Conservation (phyloP, 2,888 invertebrate genomes). For the Scelioninae gen. 2 region DNA sequence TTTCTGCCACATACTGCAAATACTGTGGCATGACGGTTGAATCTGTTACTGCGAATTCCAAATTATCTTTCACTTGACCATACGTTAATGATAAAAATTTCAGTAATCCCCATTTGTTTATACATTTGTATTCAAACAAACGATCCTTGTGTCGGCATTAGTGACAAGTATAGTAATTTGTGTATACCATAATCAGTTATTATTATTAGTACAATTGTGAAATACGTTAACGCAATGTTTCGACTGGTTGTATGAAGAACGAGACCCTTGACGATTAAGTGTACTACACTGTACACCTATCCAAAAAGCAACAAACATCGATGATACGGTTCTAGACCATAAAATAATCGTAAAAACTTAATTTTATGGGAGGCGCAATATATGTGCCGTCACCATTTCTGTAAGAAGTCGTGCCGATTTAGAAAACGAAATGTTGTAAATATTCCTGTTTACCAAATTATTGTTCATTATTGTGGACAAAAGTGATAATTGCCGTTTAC, state of each 20-base stretch:
- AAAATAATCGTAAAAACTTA: conserved; percentile 76
- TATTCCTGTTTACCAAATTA: conserved; percentile 53
- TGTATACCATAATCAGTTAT: conserved; percentile 41
- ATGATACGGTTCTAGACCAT: conserved; percentile 73
- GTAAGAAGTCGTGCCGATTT: conserved; percentile 65
- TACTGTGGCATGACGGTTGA: too few species aligned
- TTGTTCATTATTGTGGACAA: conserved; percentile 40
- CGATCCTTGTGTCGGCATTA: too few species aligned
- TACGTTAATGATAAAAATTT: too few species aligned
- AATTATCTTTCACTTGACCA: too few species aligned
- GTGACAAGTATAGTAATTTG: too few species aligned
- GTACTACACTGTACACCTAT: conserved; percentile 60
- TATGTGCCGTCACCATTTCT: conserved; percentile 73
- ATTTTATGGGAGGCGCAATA: conserved; percentile 76
- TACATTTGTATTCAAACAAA: too few species aligned
- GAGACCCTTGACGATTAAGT: conserved; percentile 66
- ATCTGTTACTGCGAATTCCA: too few species aligned
- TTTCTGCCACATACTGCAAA: too few species aligned
- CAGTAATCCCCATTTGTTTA: too few species aligned
- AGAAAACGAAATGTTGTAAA: conserved; percentile 63
- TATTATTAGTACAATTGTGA: conserved; percentile 36
- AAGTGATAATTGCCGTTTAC: conserved; percentile 12
- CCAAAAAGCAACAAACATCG: conserved; percentile 69
- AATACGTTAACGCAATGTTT: conserved; percentile 45
- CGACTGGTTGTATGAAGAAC: conserved; percentile 60